phyloP scores from a whole-genome alignment of 2,797 vertebrate species.

The Melanotaenia maccullochi region DNA sequence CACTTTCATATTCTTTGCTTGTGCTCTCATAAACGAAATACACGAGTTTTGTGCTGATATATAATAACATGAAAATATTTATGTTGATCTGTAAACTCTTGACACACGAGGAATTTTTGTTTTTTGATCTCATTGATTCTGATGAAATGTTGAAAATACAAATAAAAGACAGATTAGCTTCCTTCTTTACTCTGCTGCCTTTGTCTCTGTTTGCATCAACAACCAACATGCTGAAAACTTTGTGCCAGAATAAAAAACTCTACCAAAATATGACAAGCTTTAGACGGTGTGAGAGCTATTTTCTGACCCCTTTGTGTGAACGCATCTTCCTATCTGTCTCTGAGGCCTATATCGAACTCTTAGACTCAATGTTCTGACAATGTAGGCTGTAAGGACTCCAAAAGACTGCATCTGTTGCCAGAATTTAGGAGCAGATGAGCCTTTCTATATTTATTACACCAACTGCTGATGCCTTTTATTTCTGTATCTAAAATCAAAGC shows the following conservation, averaged over 20 bases:
- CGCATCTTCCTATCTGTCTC: slow-evolving; percentile 5
- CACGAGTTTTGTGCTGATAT: too few relatives aligned
- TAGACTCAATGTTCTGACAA: slow-evolving; percentile 13
- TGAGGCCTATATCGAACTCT: slow-evolving; percentile 10
- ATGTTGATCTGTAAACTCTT: too few relatives aligned
- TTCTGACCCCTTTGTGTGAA: slow-evolving; percentile 11
- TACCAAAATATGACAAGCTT: slow-evolving; percentile 33
- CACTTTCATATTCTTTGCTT: too few relatives aligned
- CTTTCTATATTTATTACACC: not conserved
- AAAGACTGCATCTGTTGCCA: not conserved
- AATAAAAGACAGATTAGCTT: too few relatives aligned
- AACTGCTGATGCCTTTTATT: not conserved
- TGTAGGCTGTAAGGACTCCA: not conserved
- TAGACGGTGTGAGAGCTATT: slow-evolving; percentile 27
- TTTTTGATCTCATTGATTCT: slow-evolving; percentile 10
- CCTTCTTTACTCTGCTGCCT: not conserved
- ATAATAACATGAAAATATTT: too few relatives aligned
- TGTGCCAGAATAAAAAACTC: slow-evolving; percentile 5
- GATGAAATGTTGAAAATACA: too few relatives aligned
- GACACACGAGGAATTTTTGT: too few relatives aligned
- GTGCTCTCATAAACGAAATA: too few relatives aligned
- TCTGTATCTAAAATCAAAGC: not conserved
- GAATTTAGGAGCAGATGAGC: not conserved
- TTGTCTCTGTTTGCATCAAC: not conserved
- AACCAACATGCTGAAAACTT: slow-evolving; percentile 4